A percentile compares a stretch with the other conserved stretches of the same genome.
Evolutionary conservation across 1,140 invertebrate genomes (phyloP).

Genomic region (Argopecten irradians): DNA sequence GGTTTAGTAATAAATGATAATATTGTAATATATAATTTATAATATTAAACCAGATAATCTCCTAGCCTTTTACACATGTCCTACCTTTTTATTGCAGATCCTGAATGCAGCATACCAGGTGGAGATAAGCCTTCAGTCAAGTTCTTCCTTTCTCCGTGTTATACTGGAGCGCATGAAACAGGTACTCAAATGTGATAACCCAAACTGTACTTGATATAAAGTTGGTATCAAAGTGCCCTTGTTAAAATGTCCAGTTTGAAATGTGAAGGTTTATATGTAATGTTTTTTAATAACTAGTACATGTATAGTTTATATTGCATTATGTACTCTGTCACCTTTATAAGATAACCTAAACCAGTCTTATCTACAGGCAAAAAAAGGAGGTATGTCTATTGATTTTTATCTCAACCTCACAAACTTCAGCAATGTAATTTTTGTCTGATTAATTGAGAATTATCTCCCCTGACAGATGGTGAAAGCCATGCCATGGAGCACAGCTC

Average conservation of each 20-base stretch:
- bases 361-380: no score
- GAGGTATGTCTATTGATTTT: neutral
- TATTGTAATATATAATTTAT: neutral
- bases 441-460: constrained; percentile 33
- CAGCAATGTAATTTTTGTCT: neutral
- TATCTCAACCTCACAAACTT: no score
- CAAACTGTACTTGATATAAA: no score
- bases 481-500: constrained; percentile 83
- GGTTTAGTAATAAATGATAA: no score
- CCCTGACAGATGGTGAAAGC: constrained; percentile 76
- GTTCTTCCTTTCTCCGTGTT: constrained; percentile 85
- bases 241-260: neutral
- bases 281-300: neutral
- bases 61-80: neutral
- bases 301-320: no score
- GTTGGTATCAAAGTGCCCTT: neutral
- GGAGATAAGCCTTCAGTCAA: constrained; percentile 87
- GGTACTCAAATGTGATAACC: constrained; percentile 71
- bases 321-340: no score
- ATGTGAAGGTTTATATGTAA: neutral
- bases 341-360: no score
- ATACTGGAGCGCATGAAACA: constrained; percentile 88
- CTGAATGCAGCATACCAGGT: constrained; percentile 88
- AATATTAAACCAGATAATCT: neutral
- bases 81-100: constrained; percentile 78